phyloP scores from a whole-genome alignment of 2,888 invertebrate genomes.

The Lycaena phlaeas region DNA sequence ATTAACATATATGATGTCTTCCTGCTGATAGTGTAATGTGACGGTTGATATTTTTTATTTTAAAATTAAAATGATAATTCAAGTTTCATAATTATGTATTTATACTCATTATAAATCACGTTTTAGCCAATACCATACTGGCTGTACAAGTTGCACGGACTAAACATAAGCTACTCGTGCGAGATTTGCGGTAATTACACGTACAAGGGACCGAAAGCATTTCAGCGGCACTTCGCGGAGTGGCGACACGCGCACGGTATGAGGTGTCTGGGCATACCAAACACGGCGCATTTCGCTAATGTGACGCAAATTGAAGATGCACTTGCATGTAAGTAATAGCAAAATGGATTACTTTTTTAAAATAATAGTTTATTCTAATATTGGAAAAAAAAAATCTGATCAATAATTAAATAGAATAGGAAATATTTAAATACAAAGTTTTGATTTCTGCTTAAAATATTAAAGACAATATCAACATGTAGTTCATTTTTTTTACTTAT shows the following conservation, averaged over 20 bases:
- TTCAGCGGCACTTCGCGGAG: conserved; percentile 98
- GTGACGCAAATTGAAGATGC: conserved; percentile 99
- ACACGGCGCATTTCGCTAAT: conserved; percentile 99
- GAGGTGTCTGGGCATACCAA: conserved; percentile 98
- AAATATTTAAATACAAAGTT: too few species aligned
- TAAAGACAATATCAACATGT: too few species aligned
- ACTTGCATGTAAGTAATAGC: conserved; percentile 84
- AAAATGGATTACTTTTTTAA: too few species aligned
- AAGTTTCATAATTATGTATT: background rate
- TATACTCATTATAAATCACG: conserved; percentile 8
- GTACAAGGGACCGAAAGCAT: conserved; percentile 99
- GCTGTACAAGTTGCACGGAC: conserved; percentile 98
- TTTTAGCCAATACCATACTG: conserved; percentile 85
- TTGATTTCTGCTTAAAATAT: too few species aligned
- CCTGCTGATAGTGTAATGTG: too few species aligned
- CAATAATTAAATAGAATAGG: too few species aligned
- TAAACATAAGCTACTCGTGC: conserved; percentile 98
- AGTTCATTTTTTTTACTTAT: too few species aligned
- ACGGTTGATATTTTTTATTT: too few species aligned
- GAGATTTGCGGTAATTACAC: conserved; percentile 99
- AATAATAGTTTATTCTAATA: too few species aligned
- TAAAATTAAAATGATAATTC: background rate
- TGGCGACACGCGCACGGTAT: conserved; percentile 95
- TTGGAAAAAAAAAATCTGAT: too few species aligned
- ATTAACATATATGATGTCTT: too few species aligned